phyloP scores from a whole-genome alignment of 1,140 invertebrate species.

The Rhagoletis pomonella region DNA sequence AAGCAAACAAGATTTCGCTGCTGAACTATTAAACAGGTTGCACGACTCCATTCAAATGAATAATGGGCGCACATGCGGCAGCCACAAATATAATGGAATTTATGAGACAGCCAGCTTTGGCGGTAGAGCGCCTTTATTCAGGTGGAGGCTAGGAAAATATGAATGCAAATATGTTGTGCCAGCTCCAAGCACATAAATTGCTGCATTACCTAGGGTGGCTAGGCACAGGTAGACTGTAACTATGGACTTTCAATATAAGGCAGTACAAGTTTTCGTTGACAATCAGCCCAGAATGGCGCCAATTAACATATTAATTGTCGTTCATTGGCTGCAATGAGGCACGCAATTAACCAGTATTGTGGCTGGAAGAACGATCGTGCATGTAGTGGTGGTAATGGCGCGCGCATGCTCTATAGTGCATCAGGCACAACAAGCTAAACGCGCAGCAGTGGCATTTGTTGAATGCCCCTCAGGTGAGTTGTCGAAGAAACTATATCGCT shows the following conservation, averaged over 20 bases:
- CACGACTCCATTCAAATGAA: not conserved
- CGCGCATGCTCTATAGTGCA: not conserved
- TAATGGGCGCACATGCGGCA: constrained; percentile 27
- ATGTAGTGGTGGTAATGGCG: not conserved
- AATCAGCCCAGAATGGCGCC: constrained; percentile 33
- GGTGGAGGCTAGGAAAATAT: not conserved
- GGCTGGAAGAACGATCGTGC: not conserved
- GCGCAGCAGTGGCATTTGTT: not conserved
- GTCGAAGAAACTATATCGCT: constrained; percentile 41
- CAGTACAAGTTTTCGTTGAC: not conserved
- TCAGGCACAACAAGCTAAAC: no score
- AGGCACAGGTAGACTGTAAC: not conserved
- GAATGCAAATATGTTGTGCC: constrained; percentile 17
- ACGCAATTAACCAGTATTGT: not conserved
- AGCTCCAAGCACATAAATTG: constrained; percentile 16
- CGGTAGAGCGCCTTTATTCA: no score
- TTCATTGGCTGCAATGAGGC: constrained; percentile 5
- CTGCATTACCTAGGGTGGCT: not conserved
- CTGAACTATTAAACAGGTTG: constrained; percentile 1
- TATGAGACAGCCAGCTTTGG: constrained; percentile 7
- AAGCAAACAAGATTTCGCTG: not conserved
- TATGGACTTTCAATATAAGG: not conserved
- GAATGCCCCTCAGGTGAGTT: not conserved
- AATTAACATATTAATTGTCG: constrained; percentile 48
- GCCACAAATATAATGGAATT: constrained; percentile 10